Base-by-base conservation (phyloP, 2,113 vertebrate species). In the Typhlomys cinereus region DNA sequence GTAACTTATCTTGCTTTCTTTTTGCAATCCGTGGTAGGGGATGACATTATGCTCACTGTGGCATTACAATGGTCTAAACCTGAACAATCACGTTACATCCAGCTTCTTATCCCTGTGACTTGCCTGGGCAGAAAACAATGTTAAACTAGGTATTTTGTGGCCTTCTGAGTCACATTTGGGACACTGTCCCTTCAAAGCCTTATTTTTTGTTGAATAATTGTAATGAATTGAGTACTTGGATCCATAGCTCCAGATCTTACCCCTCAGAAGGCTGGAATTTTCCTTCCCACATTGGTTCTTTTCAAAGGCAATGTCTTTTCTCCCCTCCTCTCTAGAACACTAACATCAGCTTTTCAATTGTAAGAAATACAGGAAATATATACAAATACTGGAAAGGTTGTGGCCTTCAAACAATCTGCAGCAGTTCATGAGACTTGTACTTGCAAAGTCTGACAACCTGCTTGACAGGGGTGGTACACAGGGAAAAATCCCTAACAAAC, bases 331-430 rank as follows among this genome's bases (percentile, higher is more conserved):
- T 12, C 21, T 66, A 7, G 20, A 29, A 1, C 17, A 50, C 18
- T 21, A 46, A 44, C 54, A 86, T 69, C 64, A 69, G 62, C 69
- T 88, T 44, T 91, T 88, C 44, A 87, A 59, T 13, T 75, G 29
- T 50, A 89, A 67, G 57, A 93, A 91, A 89, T 69, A 31, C 80
- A 85, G 69, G 85, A 93, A 90, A 81, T 39, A 34, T 36, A 82
- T 17, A 79, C 82, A 93, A 83, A 87, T 44, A 83, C 71, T 89
- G 52, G 64, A 89, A 86, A 34, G 90, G 48, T 79, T 39, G 20
- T 69, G 81, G 36, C 61, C 90, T 74, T 92, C 92, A 88, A 71
- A 78, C 84, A 61, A 74, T 17, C 54, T 81, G 34, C 9, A 4
- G 7, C 57, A 75, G 27, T 54, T 64, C 62, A 74, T 4, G 18